Evolutionary conservation across 2,888 invertebrate genomes (phyloP), one percentile per base, ranked within the genome.

Genomic region (Pammene fasciana): DNA sequence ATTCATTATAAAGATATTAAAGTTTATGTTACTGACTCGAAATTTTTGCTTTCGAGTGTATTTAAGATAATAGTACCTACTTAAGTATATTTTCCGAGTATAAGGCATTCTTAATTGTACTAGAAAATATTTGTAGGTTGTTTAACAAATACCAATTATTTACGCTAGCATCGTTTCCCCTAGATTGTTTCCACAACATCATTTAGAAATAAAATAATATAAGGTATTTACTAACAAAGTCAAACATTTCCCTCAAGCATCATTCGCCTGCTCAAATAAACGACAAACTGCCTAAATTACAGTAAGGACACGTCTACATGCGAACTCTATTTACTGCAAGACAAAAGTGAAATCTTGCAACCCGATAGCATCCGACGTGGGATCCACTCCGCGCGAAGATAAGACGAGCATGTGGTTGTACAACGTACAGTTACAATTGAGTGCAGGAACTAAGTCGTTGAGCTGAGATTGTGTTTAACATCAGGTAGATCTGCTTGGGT

Each of bases 341-440:
- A 60, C 67, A 54, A 61, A 60, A 61, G 59, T 67, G 60, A 61
- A 67, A 67, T 60, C 60, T 67, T 60, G 60, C 54, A 13, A 4
- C 45, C n/a, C 14, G 60, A 67, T 67, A 67, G 59, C 36, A 60
- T 60, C 60, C 67, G 36, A 60, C 59, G 52, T 48, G 41, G 56
- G 48, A 66, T 66, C 36, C 46, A 48, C 65, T 56, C 34, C 10
- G n/a, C 10, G 46, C 56, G 5, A 16, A 59, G 60, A 67, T 67
- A 67, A 67, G 60, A 36, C 16, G 54, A 36, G 52, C 45, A 52
- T 34, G 62, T 48, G 60, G 14, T 14, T 34, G 14, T 45, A 26
- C 26, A 59, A 8, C 38, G 18, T 61, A 50, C 48, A 38, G 48
- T 62, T 62, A 52, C 62, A 26, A 41, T 52, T 52, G 4, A 43